A percentile compares a stretch with the other conserved stretches of the same genome.
Conservation (phyloP, 2,888 invertebrate genomes). For the Lottia scabra region DNA sequence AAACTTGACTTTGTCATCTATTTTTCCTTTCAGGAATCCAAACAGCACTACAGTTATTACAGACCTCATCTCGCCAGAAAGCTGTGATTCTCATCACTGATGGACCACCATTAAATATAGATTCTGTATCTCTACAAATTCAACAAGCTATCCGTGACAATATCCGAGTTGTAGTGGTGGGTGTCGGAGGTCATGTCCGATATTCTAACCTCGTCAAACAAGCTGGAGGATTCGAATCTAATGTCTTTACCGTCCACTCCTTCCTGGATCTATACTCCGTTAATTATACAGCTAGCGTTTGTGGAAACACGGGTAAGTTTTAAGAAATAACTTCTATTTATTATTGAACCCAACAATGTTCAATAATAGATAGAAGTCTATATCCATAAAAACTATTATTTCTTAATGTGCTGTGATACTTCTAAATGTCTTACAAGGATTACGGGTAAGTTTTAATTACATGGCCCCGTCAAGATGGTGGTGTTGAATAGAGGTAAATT, state of each 20-base stretch:
- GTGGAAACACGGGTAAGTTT: background rate
- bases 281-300: conserved; percentile 7
- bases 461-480: no score
- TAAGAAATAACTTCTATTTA: no score
- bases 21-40: background rate
- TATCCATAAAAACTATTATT: no score
- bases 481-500: no score
- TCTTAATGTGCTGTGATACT: no score
- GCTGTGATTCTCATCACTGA: conserved; percentile 13
- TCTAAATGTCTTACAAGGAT: no score
- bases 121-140: background rate
- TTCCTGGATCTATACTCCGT: conserved; percentile 9
- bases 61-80: background rate
- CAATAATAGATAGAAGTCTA: no score
- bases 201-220: background rate
- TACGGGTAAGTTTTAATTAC: no score
- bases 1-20: no score
- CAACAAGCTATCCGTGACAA: background rate
- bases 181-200: conserved; percentile 5
- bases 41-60: background rate
- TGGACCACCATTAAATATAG: conserved; percentile 10
- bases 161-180: conserved; percentile 8
- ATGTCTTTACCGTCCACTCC: conserved; percentile 5
- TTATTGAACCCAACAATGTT: no score
- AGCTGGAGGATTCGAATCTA: conserved; percentile 6